A percentile compares a stretch with the other conserved stretches of the same genome.
Conservation (phyloP, 2,113 vertebrate genomes). For the Halichoeres trimaculatus region DNA sequence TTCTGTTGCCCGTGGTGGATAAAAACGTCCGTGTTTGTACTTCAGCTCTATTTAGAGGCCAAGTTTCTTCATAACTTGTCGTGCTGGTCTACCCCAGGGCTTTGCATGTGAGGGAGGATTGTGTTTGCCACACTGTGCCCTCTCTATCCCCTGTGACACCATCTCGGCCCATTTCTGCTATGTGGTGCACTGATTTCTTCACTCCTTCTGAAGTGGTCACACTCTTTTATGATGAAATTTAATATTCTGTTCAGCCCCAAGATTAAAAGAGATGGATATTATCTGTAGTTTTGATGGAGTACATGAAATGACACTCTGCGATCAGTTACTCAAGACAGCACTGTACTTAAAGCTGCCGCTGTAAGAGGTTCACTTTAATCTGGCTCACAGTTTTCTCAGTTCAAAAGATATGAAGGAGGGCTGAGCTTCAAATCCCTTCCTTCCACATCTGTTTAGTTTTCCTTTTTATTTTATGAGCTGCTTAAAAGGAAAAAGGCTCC, state of each 20-base stretch:
- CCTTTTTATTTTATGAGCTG: constrained; percentile 6
- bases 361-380: constrained; percentile 42
- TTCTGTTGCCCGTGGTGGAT: constrained; percentile 41
- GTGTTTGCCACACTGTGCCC: constrained; percentile 49
- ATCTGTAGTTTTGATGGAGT: constrained; percentile 42
- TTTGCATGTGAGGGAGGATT: constrained; percentile 50
- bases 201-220: constrained; percentile 19
- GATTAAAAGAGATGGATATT: constrained; percentile 56
- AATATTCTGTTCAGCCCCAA: constrained; percentile 61
- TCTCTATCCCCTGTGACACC: constrained; percentile 46
- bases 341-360: constrained; percentile 19
- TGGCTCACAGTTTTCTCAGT: constrained; percentile 9
- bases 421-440: constrained; percentile 30
- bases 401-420: constrained; percentile 4
- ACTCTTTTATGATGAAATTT: constrained; percentile 31
- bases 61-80: constrained; percentile 41
- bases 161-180: constrained; percentile 29
- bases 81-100: constrained; percentile 11
- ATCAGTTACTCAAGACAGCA: constrained; percentile 48
- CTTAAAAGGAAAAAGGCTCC: constrained; percentile 3
- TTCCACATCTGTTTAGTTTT: constrained; percentile 1
- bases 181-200: constrained; percentile 25
- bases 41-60: constrained; percentile 38
- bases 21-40: constrained; percentile 33
- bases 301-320: constrained; percentile 46